Conservation (phyloP, 92 coral and sea anemone species). For the Palythoa grandis region DNA sequence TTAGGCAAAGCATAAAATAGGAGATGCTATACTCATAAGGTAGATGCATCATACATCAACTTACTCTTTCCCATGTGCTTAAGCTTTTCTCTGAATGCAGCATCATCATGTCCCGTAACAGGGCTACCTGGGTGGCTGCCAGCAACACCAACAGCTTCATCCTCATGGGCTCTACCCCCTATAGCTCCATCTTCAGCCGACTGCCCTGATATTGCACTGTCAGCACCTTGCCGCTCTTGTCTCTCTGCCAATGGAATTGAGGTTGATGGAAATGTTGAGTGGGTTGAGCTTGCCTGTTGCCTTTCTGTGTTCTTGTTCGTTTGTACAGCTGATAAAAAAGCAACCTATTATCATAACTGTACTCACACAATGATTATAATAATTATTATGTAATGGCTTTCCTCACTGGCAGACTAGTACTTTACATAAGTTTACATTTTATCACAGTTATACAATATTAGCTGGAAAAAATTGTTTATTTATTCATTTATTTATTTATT, state of each 20-base stretch:
- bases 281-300: neutral
- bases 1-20: too few relatives aligned
- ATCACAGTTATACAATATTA: too few relatives aligned
- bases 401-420: too few relatives aligned
- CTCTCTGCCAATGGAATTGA: neutral
- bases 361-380: too few relatives aligned
- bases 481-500: too few relatives aligned
- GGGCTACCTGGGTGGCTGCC: slow-evolving; percentile 21
- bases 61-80: slow-evolving; percentile 92
- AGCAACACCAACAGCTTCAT: neutral
- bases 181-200: neutral
- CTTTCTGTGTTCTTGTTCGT: neutral
- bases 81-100: slow-evolving; percentile 73
- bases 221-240: neutral
- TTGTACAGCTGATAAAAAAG: neutral
- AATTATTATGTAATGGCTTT: too few relatives aligned
- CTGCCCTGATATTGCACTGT: neutral
- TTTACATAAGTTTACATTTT: too few relatives aligned
- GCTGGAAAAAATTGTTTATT: too few relatives aligned
- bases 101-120: slow-evolving; percentile 61
- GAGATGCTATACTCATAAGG: neutral
- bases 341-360: too few relatives aligned
- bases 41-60: slow-evolving; percentile 13
- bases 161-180: neutral
- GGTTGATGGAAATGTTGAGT: neutral